These are phyloP conservation scores for Cerastis rubricosa DNA, from an alignment of 2,888 invertebrate genomes.

Conservation along the genomic window DNA sequence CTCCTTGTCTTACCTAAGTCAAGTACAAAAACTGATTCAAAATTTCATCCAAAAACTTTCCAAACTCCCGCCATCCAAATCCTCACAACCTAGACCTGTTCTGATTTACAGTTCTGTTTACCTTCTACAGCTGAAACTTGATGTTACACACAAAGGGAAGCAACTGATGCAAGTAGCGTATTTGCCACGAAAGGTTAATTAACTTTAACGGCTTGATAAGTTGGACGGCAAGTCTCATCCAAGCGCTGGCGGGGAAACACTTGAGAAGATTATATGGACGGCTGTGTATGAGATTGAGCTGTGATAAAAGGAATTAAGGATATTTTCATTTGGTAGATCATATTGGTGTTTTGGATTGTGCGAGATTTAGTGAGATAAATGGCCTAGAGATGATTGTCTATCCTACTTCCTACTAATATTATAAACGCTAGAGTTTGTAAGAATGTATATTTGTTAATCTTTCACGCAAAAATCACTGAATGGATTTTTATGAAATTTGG, in stretches of 20 bases:
- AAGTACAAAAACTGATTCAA: background rate
- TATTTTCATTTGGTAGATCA: background rate
- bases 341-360: background rate
- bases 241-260: slow-evolving; percentile 29
- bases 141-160: slow-evolving; percentile 60
- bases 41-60: background rate
- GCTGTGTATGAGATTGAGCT: background rate
- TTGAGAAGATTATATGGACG: slow-evolving; percentile 21
- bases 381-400: no score
- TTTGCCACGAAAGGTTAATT: slow-evolving; percentile 61
- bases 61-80: slow-evolving; percentile 6
- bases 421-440: no score
- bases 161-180: slow-evolving; percentile 55
- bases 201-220: slow-evolving; percentile 59
- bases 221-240: slow-evolving; percentile 38
- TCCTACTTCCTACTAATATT: no score
- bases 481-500: no score
- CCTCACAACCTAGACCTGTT: slow-evolving; percentile 17
- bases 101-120: slow-evolving; percentile 55
- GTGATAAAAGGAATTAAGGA: background rate
- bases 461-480: no score
- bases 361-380: background rate
- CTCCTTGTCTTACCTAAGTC: no score
- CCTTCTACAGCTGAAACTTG: slow-evolving; percentile 46
- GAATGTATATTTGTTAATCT: no score